Evolutionary conservation across 2,797 vertebrate species (phyloP).

Genomic region (Gobionotothen gibberifrons): DNA sequence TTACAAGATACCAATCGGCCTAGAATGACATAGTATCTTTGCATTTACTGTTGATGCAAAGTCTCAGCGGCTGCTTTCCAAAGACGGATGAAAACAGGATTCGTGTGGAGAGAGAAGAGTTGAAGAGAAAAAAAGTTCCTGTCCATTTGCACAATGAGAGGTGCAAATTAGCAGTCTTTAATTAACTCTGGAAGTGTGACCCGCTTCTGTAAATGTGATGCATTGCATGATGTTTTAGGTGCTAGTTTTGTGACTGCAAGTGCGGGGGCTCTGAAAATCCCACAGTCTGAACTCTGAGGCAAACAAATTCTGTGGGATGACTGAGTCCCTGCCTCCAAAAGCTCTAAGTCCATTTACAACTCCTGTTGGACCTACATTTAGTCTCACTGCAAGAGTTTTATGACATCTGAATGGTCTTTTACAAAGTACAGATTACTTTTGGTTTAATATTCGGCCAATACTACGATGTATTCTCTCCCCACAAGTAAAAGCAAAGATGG

Average conservation of each 20-base stretch:
- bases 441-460: slow-evolving; percentile 2
- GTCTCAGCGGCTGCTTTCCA: too few species aligned
- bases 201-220: slow-evolving; percentile 52
- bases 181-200: slow-evolving; percentile 25
- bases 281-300: slow-evolving; percentile 21
- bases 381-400: slow-evolving; percentile 23
- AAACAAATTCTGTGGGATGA: slow-evolving; percentile 40
- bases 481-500: slow-evolving; percentile 62
- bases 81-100: background rate
- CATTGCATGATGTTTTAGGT: slow-evolving; percentile 18
- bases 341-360: slow-evolving; percentile 42
- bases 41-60: too few species aligned
- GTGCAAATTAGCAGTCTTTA: slow-evolving; percentile 50
- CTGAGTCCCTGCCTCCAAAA: slow-evolving; percentile 40
- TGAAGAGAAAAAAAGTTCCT: slow-evolving; percentile 8
- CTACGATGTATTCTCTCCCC: slow-evolving; percentile 20
- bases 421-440: slow-evolving; percentile 11
- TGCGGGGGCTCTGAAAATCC: slow-evolving; percentile 23
- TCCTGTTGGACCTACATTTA: slow-evolving; percentile 61
- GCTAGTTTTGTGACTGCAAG: slow-evolving; percentile 11
- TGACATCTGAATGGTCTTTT: slow-evolving; percentile 17
- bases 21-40: too few species aligned
- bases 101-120: slow-evolving; percentile 27
- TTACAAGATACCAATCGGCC: too few species aligned
- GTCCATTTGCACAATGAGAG: slow-evolving; percentile 44